These are phyloP conservation scores for Bacillus rossius DNA, from an alignment of 1,140 invertebrate species.

Conservation along the genomic window DNA sequence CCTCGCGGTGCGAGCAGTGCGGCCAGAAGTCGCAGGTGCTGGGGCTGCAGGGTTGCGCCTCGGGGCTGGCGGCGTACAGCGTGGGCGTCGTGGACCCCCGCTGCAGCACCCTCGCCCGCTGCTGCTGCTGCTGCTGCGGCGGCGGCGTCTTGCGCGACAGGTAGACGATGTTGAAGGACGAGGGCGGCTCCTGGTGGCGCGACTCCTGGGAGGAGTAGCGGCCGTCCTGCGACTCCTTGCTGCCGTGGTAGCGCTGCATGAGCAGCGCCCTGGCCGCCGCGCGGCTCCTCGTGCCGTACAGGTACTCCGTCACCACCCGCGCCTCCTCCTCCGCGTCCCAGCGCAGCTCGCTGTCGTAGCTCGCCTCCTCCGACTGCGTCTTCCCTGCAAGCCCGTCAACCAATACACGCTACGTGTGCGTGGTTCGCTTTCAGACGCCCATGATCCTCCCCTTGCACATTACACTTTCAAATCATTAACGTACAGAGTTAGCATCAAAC, in stretches of 20 bases:
- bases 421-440: too few relatives aligned
- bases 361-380: constrained; percentile 41
- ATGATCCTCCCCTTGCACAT: too few relatives aligned
- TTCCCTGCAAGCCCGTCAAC: constrained; percentile 36
- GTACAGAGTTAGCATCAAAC: too few relatives aligned
- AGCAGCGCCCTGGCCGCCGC: constrained; percentile 44
- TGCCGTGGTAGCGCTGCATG: constrained; percentile 42
- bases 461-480: too few relatives aligned
- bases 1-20: constrained; percentile 48
- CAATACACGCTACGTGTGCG: too few relatives aligned
- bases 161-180: constrained; percentile 44
- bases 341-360: constrained; percentile 43
- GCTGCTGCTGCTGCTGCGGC: constrained; percentile 26
- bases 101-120: constrained; percentile 38
- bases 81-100: constrained; percentile 45
- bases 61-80: constrained; percentile 26
- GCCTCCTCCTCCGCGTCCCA: constrained; percentile 41
- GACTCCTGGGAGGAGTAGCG: background rate
- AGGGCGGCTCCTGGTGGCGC: background rate
- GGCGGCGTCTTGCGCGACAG: constrained; percentile 38
- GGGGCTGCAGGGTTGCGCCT: constrained; percentile 42
- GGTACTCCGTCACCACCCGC: constrained; percentile 49
- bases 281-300: constrained; percentile 49
- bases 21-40: constrained; percentile 53
- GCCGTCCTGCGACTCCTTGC: background rate